Percentiles rank a stretch among this genome's conserved stretches.
These are phyloP conservation scores for Himantopus leucocephalus DNA, from an alignment of 2,113 vertebrate genomes.

Conservation along the genomic window DNA sequence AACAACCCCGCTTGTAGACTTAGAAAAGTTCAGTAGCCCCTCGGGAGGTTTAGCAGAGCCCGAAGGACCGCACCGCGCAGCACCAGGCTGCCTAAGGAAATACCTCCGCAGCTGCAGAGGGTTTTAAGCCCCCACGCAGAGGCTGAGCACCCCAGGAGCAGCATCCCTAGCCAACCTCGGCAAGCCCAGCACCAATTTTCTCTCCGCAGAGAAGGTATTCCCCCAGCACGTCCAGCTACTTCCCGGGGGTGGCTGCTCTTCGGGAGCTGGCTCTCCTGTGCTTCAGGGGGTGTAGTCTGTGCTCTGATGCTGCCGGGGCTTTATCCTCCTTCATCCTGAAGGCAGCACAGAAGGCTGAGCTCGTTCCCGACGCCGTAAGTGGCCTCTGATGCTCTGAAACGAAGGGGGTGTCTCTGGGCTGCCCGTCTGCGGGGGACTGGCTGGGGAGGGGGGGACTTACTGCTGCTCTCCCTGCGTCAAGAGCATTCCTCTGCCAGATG, in stretches of 20 bases:
- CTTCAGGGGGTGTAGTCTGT: background rate
- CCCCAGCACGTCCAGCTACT: background rate
- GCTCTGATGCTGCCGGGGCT: background rate
- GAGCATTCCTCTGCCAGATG: background rate
- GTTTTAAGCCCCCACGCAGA: background rate
- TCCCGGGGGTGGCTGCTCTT: background rate
- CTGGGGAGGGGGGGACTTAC: background rate
- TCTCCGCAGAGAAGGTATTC: background rate
- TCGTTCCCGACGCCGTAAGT: accelerated
- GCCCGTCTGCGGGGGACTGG: background rate
- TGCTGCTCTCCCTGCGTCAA: background rate
- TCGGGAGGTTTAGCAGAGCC: background rate
- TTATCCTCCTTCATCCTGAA: background rate
- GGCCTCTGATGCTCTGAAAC: background rate
- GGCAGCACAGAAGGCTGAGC: background rate
- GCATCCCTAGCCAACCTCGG: background rate
- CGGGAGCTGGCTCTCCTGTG: no score
- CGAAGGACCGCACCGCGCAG: background rate
- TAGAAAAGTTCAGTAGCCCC: no score
- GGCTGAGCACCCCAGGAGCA: background rate
- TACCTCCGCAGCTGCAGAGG: background rate
- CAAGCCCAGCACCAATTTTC: background rate
- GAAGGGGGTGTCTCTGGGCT: background rate
- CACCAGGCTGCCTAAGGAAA: background rate
- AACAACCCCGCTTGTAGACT: background rate